Conservation (phyloP, 2,797 vertebrate genomes). For the Odontamblyopus rebecca region DNA sequence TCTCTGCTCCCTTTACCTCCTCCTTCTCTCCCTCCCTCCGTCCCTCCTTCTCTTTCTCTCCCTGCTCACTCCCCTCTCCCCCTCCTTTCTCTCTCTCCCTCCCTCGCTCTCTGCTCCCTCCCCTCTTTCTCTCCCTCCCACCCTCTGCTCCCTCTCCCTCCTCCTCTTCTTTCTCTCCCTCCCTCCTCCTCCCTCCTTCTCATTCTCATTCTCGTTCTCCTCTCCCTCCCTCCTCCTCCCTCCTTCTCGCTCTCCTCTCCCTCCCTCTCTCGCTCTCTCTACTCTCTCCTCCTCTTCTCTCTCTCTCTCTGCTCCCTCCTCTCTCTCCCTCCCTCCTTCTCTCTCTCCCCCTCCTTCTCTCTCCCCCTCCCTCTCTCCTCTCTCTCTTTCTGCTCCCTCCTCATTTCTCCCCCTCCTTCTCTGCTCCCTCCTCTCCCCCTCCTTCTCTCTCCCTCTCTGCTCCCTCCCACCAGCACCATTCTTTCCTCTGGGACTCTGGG, state of each 20-base stretch:
- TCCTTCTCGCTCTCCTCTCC: neutral
- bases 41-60: neutral
- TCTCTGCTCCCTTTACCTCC: too few species aligned
- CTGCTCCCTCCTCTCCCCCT: neutral
- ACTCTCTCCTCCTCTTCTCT: neutral
- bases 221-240: neutral
- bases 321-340: too few species aligned
- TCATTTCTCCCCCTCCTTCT: too few species aligned
- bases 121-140: neutral
- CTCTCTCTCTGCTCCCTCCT: neutral
- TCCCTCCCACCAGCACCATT: slow-evolving; percentile 66
- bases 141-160: neutral
- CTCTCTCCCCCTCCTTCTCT: neutral
- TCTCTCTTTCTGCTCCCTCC: too few species aligned
- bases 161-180: neutral
- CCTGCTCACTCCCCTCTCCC: too few species aligned
- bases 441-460: neutral
- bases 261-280: neutral
- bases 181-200: neutral
- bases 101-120: neutral
- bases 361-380: neutral
- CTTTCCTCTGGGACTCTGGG: slow-evolving; percentile 65
- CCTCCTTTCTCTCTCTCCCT: neutral
- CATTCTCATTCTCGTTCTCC: neutral
- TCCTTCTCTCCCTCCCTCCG: fast-evolving